Base-by-base conservation (phyloP, 2,113 vertebrate genomes). In the Hyaena hyaena region DNA sequence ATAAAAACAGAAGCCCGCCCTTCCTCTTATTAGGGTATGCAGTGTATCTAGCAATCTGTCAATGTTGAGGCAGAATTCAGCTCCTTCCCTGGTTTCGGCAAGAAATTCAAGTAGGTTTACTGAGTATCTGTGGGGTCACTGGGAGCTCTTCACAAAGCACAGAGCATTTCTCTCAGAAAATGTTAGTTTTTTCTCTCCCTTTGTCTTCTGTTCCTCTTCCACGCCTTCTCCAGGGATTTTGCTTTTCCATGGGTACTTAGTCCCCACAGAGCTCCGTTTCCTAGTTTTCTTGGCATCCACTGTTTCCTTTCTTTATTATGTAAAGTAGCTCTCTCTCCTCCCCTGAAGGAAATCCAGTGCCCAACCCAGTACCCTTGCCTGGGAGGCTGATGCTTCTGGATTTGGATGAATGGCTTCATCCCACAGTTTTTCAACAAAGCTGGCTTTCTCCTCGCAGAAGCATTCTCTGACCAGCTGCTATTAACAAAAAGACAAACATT, bases 401-500 rank as follows among this genome's bases (percentile, higher is more conserved):
- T 24, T 85, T 68, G 84, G 33, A 66, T 85, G 77, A 69, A 12
- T 86, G 71, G 55, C 24, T 19, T 93, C 93, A 58, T 73, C 61
- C 10, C 33, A 35, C 33, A 45, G 55, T 35, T 90, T 94, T 89
- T 86, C n/a, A 87, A 50, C 39, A 92, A 87, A 94, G 28, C 10
- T 69, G 23, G 45, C 53, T 86, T 84, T 89, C 24, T 91, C 16
- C 61, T 93, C 45, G 61, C 12, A 11, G 86, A 96, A 92, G 39
- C 65, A 91, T 96, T 81, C 45, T 88, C 85, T 88, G 68, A 48
- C 61, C 53, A 80, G 61, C 84, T 90, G 35, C 88, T 95, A 14
- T 45, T 74, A 92, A 94, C 74, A 92, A 50, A 80, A 93, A 80
- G 24, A 68, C 55, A 92, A 88, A 87, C 48, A 66, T 86, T 73